These are phyloP conservation scores for Ormyrus nitidulus DNA, from an alignment of 2,888 invertebrate species.

Conservation along the genomic window DNA sequence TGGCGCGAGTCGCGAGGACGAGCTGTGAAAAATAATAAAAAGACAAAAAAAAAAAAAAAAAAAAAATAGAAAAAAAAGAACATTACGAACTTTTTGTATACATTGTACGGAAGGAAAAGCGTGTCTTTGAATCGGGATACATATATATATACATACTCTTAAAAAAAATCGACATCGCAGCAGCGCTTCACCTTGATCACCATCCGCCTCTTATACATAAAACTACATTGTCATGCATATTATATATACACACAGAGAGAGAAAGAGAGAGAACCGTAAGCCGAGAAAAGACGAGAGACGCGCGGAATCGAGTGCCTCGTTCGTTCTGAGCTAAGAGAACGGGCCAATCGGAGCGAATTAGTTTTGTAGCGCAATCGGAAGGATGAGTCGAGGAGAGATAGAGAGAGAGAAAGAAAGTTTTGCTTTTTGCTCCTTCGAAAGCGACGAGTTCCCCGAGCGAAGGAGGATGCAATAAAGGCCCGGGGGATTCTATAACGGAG, in stretches of 20 bases:
- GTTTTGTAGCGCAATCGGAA: constrained; percentile 7
- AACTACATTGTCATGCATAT: background rate
- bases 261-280: no score
- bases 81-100: constrained; percentile 16
- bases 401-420: constrained; percentile 18
- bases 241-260: background rate
- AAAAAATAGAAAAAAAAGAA: constrained; percentile 1
- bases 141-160: no score
- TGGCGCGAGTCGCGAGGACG: no score
- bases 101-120: background rate
- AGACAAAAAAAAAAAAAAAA: background rate
- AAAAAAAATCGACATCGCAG: background rate
- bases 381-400: background rate
- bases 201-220: background rate
- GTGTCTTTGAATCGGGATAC: background rate
- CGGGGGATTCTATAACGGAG: no score
- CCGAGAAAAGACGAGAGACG: background rate
- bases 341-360: constrained; percentile 21
- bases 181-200: constrained; percentile 11
- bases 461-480: no score
- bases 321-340: constrained; percentile 3
- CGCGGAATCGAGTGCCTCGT: constrained; percentile 21
- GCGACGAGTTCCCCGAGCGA: background rate
- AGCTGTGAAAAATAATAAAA: background rate
- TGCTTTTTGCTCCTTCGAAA: background rate